Percentiles rank a stretch among this genome's conserved stretches.
These are phyloP conservation scores for Caenorhabditis tropicalis DNA, from an alignment of 1,140 invertebrate genomes.

Conservation along the genomic window DNA sequence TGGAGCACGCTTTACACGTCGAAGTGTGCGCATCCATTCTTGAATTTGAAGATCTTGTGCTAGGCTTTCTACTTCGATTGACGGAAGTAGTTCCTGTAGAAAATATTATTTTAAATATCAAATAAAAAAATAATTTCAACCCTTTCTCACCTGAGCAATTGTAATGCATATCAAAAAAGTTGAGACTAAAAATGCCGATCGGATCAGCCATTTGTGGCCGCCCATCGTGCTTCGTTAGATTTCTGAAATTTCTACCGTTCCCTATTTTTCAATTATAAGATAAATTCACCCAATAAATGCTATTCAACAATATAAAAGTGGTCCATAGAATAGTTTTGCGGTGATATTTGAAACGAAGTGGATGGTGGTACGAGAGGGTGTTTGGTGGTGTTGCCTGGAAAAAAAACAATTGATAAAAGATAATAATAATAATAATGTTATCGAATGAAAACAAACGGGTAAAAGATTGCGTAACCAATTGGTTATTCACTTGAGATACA, in stretches of 20 bases:
- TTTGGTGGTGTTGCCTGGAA: slow-evolving; percentile 37
- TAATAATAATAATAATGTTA: background rate
- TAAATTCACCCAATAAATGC: slow-evolving; percentile 21
- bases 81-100: slow-evolving; percentile 41
- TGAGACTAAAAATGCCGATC: slow-evolving; percentile 30
- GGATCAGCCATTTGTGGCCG: slow-evolving; percentile 11
- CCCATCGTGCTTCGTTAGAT: slow-evolving; percentile 32
- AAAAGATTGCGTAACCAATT: background rate
- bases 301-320: slow-evolving; percentile 18
- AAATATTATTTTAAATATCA: background rate
- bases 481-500: background rate
- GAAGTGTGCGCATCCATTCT: slow-evolving; percentile 55
- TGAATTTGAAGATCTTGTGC: slow-evolving; percentile 53
- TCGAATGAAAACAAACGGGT: background rate
- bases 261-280: background rate
- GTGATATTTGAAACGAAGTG: slow-evolving; percentile 5
- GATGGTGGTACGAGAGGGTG: background rate
- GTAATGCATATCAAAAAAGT: slow-evolving; percentile 39
- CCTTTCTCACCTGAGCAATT: slow-evolving; percentile 22
- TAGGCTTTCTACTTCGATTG: slow-evolving; percentile 43
- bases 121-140: background rate
- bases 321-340: slow-evolving; percentile 28
- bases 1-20: slow-evolving; percentile 56
- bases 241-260: background rate
- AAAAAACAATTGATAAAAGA: background rate